Evolutionary conservation across 2,797 vertebrate genomes (phyloP), one percentile per base, ranked within the genome.

Genomic region (Sebastes itinus): DNA sequence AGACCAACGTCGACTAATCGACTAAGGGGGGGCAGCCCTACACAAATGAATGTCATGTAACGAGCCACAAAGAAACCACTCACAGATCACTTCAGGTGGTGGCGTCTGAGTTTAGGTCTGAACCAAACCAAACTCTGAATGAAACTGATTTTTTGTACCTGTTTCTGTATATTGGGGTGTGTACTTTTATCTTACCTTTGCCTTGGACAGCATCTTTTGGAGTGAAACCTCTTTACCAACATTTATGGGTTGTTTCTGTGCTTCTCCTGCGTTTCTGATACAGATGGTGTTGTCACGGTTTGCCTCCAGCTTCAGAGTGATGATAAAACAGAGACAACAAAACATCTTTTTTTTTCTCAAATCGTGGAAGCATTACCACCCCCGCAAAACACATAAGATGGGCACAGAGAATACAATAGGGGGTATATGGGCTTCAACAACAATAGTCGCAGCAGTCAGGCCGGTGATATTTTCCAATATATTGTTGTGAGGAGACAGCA

Each of bases 291-390:
- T 75, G 80, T 80, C 78, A 76, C 59, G 62, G 60, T 83, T 85
- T 82, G 72, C 82, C 75, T 87, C 69, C 75, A 84, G 82, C 78
- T 68, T 75, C 68, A 72, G 38, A 64, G 77, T 58, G 69, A 80
- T 72, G 79, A 77, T 46, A 81, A 89, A 83, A 86, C 61, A 78
- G 71, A 75, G 22, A 73, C 72, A 88, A 85, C 22, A 83, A 78
- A 77, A 73, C 35, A 64, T 75, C n/a, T 35, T 38, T 61, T 72
- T 58, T 42, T 55, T 30, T 71, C 76, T 46, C 20, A 14, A 81
- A 78, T 87, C 66, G 71, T 18, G 69, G 49, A 72, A 84, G 35
- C 55, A 75, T 60, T 73, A 60, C 82, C 85, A 46, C 78, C 84
- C 70, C 72, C 78, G 1, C 80, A 77, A 78, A 82, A 61, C 72